phyloP scores from a whole-genome alignment of 1,140 invertebrate genomes.

The Apis florea region DNA sequence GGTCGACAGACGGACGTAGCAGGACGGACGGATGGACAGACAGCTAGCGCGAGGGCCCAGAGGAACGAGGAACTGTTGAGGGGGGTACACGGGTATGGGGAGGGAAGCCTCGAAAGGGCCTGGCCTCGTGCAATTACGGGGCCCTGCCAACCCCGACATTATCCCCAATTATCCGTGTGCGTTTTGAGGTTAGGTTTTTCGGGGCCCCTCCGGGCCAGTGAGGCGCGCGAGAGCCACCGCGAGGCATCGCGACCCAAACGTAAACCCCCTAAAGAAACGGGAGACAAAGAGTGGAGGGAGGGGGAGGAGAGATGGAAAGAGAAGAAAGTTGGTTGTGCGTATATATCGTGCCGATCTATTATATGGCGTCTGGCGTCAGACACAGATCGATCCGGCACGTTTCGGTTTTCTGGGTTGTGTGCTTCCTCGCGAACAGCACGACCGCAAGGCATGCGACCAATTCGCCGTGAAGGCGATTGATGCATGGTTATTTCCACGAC shows the following conservation, averaged over 20 bases:
- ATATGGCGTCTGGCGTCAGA: conserved; percentile 72
- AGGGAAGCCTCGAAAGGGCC: conserved; percentile 67
- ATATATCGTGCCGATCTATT: conserved; percentile 59
- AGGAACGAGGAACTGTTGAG: conserved; percentile 48
- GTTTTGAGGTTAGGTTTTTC: conserved; percentile 75
- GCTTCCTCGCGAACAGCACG: conserved; percentile 48
- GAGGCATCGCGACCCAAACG: conserved; percentile 62
- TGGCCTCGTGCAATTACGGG: conserved; percentile 75
- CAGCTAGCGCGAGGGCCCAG: conserved; percentile 56
- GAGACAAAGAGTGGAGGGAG: conserved; percentile 26
- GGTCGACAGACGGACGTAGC: conserved; percentile 65
- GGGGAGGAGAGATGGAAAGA: conserved; percentile 11
- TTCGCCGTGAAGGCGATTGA: conserved; percentile 49
- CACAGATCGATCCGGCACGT: conserved; percentile 54
- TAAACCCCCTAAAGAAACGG: conserved; percentile 45
- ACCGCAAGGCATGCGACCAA: conserved; percentile 65
- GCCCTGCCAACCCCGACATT: conserved; percentile 74
- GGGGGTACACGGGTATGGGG: conserved; percentile 17
- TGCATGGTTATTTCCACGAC: conserved; percentile 49
- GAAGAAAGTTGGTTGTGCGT: conserved; percentile 16
- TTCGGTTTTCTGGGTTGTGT: conserved; percentile 48
- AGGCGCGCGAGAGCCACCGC: conserved; percentile 64
- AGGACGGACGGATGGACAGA: conserved; percentile 56
- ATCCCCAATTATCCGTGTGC: conserved; percentile 78
- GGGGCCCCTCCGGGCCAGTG: conserved; percentile 59